These are phyloP conservation scores for Butastur rufipennis DNA, from an alignment of 2,113 vertebrate species.

Conservation along the genomic window DNA sequence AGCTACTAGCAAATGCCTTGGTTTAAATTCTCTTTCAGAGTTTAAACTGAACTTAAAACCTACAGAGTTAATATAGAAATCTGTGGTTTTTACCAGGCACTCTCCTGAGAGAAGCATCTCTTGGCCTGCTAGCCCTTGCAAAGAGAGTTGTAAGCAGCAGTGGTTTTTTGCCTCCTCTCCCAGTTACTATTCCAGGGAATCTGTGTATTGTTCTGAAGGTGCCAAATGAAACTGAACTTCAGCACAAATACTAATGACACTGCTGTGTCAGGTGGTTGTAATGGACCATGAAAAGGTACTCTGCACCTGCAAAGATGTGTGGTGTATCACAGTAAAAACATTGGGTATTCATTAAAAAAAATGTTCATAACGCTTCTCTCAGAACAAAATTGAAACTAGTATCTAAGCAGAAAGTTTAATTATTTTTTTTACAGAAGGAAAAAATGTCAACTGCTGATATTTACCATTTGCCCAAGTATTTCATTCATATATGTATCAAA, in stretches of 20 bases:
- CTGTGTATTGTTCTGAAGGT: background rate
- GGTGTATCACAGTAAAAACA: background rate
- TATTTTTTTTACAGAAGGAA: background rate
- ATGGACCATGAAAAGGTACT: background rate
- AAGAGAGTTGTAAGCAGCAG: background rate
- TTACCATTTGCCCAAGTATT: background rate
- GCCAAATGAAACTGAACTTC: background rate
- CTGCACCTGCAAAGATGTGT: background rate
- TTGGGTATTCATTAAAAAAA: background rate
- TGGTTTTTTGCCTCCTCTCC: background rate
- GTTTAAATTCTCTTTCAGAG: background rate
- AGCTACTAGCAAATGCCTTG: background rate
- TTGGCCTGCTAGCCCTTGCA: background rate
- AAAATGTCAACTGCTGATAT: background rate
- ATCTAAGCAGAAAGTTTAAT: background rate
- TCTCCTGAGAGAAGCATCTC: background rate
- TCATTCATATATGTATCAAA: background rate
- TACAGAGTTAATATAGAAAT: background rate
- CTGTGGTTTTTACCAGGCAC: background rate
- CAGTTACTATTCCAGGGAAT: background rate
- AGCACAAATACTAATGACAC: background rate
- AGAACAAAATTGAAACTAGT: background rate
- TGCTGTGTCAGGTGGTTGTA: background rate
- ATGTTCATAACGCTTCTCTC: background rate
- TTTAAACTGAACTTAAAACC: background rate